These are phyloP conservation scores for Tenthredo scrophulariae DNA, from an alignment of 2,888 invertebrate species.

Conservation along the genomic window DNA sequence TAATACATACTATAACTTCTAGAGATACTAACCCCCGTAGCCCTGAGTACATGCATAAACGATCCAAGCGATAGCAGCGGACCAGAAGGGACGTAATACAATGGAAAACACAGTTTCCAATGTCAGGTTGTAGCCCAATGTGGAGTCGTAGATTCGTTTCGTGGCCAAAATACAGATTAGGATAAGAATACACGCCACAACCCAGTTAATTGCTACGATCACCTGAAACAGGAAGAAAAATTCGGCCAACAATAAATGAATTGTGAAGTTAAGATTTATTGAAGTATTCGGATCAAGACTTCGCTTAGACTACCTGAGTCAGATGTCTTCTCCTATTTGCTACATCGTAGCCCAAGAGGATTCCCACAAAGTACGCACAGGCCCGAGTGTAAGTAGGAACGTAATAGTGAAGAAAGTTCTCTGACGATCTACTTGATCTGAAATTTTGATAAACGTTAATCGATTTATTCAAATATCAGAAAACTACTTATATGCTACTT, in stretches of 20 bases:
- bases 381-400: constrained; percentile 31
- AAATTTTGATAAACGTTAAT: neutral
- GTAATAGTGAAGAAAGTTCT: constrained; percentile 29
- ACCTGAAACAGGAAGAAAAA: neutral
- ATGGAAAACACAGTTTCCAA: constrained; percentile 76
- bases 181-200: neutral
- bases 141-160: neutral
- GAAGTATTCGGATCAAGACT: neutral
- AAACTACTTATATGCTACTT: neutral
- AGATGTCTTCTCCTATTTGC: neutral
- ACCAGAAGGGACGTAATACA: constrained; percentile 78
- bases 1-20: neutral
- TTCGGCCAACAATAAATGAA: neutral
- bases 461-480: neutral
- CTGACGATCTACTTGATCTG: neutral
- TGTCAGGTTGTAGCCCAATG: constrained; percentile 71
- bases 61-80: constrained; percentile 79
- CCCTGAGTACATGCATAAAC: constrained; percentile 79
- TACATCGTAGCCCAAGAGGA: constrained; percentile 37
- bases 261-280: neutral
- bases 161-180: neutral
- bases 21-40: constrained; percentile 76
- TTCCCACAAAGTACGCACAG: constrained; percentile 34
- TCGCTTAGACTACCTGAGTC: neutral
- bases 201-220: neutral